Evolutionary conservation across 2,113 vertebrate species (phyloP), one percentile per base, ranked within the genome.

Genomic region (Hepsetus odoe): DNA sequence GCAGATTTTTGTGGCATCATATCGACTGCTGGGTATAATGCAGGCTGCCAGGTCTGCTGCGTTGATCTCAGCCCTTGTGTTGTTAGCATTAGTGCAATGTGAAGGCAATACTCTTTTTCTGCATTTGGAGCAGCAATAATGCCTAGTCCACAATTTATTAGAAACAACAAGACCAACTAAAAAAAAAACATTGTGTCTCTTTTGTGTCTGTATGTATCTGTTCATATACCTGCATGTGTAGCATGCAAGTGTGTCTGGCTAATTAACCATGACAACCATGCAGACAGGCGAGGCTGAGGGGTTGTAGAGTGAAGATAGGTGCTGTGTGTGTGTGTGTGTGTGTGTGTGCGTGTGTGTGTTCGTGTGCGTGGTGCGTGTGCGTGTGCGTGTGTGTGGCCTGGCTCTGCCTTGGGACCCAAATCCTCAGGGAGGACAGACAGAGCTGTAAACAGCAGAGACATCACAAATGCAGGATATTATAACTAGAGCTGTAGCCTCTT

Each of bases 191-290:
- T 35, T 64, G 7, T 64, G 16, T n/a, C 30, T n/a, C 24, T 64
- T 64, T 28, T 61, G 26, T 18, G 16, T 35, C 26, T 22, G 18
- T 65, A 53, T 72, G 30, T 33, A 13, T 35, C 33, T 35, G 26
- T 35, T 22, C 33, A 59, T 59, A 24, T 69, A 42, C n/a, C n/a
- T 22, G 20, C 51, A 30, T 59, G 9, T 32, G 20, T 71, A 22
- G 33, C 42, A 72, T 64, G n/a, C n/a, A n/a, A n/a, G n/a, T n/a
- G n/a, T n/a, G n/a, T n/a, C n/a, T n/a, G 68, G 32, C 0, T 72
- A 35, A 64, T 72, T 79, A 53, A 70, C 55, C 76, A 70, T 61
- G 56, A 26, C 40, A 64, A 51, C 58, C 44, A 35, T 64, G 32
- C 33, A 65, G 12, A 65, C 61, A 64, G n/a, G n/a, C 51, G 51